These are phyloP conservation scores for Vulpes vulpes DNA, from an alignment of 2,113 vertebrate genomes.

Conservation along the genomic window DNA sequence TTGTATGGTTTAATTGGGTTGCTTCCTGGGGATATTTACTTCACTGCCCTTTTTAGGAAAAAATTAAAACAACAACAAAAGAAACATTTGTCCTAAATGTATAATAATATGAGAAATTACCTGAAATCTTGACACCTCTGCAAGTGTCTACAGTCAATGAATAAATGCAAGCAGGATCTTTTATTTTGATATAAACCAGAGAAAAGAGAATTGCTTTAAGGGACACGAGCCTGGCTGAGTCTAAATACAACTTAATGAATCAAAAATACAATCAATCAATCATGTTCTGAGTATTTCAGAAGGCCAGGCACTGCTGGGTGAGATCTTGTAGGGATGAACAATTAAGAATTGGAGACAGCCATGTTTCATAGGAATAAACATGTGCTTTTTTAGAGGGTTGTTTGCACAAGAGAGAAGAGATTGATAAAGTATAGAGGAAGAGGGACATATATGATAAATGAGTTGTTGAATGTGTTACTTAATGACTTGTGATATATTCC, in stretches of 20 bases:
- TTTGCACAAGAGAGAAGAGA: not conserved
- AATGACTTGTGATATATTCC: constrained; percentile 52
- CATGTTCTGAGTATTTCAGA: constrained; percentile 44
- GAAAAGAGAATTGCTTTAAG: constrained; percentile 67
- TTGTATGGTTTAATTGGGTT: not conserved
- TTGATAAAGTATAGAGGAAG: not conserved
- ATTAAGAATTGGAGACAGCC: constrained; percentile 48
- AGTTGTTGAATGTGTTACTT: constrained; percentile 51
- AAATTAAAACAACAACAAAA: not conserved
- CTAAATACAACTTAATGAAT: constrained; percentile 75
- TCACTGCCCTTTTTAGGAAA: not conserved
- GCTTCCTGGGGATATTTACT: not conserved
- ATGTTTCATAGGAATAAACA: not conserved
- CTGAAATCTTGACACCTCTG: constrained; percentile 45
- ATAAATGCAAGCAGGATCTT: constrained; percentile 50
- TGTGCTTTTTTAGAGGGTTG: not conserved
- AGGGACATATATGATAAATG: constrained; percentile 7
- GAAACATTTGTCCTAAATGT: constrained; percentile 1
- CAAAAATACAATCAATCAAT: constrained; percentile 62
- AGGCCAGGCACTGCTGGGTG: constrained; percentile 19
- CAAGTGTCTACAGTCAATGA: constrained; percentile 37
- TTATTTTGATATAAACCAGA: constrained; percentile 71
- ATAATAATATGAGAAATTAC: not conserved
- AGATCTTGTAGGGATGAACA: constrained; percentile 56
- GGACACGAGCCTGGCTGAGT: constrained; percentile 13